Evolutionary conservation across 2,797 vertebrate species (phyloP), one percentile per base, ranked within the genome.

Genomic region (Tamandua tetradactyla): DNA sequence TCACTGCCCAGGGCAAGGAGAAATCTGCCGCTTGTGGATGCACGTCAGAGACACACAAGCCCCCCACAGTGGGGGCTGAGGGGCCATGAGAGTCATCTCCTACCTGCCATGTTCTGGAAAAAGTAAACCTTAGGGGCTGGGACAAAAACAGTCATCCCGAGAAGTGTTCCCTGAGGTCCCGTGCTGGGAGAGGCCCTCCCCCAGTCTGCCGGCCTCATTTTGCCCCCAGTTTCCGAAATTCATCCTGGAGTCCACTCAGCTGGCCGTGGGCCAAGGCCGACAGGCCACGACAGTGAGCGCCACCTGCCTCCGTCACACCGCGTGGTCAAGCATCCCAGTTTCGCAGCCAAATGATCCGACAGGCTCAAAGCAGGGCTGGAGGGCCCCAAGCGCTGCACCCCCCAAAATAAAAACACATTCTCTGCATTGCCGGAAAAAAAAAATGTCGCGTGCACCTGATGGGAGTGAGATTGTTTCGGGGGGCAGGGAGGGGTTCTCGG

Each of bases 351-450:
- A 64, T 9, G 18, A 17, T 11, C 37, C 11, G 0, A 42, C 74
- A 23, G 0, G 57, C 22, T 30, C 57, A 40, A 49, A 37, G 62
- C 59, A 12, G 42, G 83, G 30, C 88, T 79, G 3, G 13, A 23
- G 11, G 0, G 89, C 8, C 59, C 88, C 40, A 0, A 1, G 40
- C 0, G 0, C 87, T 93, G 35, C 0, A 0, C 87, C 93, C 94
- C 90, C 66, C 40, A n/a, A n/a, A n/a, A n/a, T n/a, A n/a, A n/a
- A n/a, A 55, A 81, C 71, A 37, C 94, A 87, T 78, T 96, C 90
- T 52, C 85, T 30, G 22, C 49, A 47, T 49, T 64, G 66, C 69
- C n/a, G n/a, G n/a, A n/a, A n/a, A n/a, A 55, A 40, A 90, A 61
- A 66, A 80, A 52, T 2, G 90, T 78, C 82, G 17, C 14, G 32